These are phyloP conservation scores for Cephalotes varians DNA, from an alignment of 2,888 invertebrate genomes.

Conservation along the genomic window DNA sequence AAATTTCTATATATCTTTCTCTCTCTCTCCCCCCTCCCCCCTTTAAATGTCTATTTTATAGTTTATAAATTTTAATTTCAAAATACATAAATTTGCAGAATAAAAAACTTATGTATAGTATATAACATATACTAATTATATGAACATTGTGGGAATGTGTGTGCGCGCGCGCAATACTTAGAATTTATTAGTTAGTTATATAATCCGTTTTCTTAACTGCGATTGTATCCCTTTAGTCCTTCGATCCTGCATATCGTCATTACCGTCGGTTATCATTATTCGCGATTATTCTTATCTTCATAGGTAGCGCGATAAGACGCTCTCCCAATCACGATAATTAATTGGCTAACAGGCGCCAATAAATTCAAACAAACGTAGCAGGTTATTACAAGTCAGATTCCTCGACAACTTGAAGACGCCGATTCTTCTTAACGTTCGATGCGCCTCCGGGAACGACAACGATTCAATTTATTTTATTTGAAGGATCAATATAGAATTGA, in stretches of 20 bases:
- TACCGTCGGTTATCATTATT: conserved; percentile 53
- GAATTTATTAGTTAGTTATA: not conserved
- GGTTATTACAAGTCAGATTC: conserved; percentile 36
- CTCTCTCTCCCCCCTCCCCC: too few species aligned
- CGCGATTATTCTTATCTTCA: conserved; percentile 55
- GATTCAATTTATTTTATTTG: conserved; percentile 42
- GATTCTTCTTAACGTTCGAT: conserved; percentile 16
- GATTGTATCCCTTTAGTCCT: conserved; percentile 4
- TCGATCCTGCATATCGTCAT: conserved; percentile 1
- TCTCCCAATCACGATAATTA: conserved; percentile 51
- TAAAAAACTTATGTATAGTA: too few species aligned
- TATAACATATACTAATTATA: too few species aligned
- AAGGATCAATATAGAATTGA: conserved; percentile 19
- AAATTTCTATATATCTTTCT: not conserved
- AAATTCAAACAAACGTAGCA: conserved; percentile 37
- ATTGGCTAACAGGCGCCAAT: conserved; percentile 40
- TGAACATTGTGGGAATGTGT: too few species aligned
- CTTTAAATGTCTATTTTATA: not conserved
- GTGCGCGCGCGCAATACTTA: not conserved
- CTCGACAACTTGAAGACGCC: conserved; percentile 30
- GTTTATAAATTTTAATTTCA: not conserved
- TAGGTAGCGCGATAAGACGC: conserved; percentile 46
- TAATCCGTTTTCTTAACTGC: not conserved
- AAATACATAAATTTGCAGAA: conserved; percentile 1
- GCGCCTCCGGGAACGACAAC: conserved; percentile 7